Evolutionary conservation across 2,797 vertebrate species (phyloP), one percentile per base, ranked within the genome.

Genomic region (Syngnathus acus): DNA sequence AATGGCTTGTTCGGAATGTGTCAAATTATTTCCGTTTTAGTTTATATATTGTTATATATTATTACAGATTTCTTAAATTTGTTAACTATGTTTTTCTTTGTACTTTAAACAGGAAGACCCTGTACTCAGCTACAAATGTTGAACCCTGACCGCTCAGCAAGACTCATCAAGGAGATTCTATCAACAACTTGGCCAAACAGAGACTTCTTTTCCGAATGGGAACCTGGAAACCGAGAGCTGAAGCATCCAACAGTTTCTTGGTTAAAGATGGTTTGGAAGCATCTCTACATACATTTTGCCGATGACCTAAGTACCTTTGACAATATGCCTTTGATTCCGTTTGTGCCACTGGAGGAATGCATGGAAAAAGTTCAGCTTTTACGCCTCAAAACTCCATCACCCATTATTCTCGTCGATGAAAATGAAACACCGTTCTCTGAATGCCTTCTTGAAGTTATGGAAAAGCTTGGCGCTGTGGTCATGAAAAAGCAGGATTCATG

Each of bases 261-360:
- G 98, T 86, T 99, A 61, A 96, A 93, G 78, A 93, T 93, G 89
- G 89, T 98, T 77, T 99, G 98, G 98, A 98, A 94, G 85, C 93
- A 96, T 83, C 90, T 99, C 1, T 99, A 99, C 63, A 94, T 97
- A 71, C 82, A 99, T 89, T 99, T 97, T 91, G 77, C 95, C 69
- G 95, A 97, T 77, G 95, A 99, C 79, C 77, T 99, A 73, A 92
- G 91, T 78, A 84, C 89, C 21, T 96, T 99, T 89, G 95, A 99
- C 84, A 95, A 99, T 77, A 93, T 98, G 94, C 96, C 97, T 4
- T 95, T 99, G 84, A 95, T 99, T 70, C 98, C 98, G 65, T 92
- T 89, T 85, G 89, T 87, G 42, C 77, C 87, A 67, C 87, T 99
- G 48, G 90, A 92, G 66, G 93, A 96, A 82, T 85, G 60, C 68